These are phyloP conservation scores for Aotus griseimembra DNA, from an alignment of 2,797 vertebrate species.

Conservation along the genomic window DNA sequence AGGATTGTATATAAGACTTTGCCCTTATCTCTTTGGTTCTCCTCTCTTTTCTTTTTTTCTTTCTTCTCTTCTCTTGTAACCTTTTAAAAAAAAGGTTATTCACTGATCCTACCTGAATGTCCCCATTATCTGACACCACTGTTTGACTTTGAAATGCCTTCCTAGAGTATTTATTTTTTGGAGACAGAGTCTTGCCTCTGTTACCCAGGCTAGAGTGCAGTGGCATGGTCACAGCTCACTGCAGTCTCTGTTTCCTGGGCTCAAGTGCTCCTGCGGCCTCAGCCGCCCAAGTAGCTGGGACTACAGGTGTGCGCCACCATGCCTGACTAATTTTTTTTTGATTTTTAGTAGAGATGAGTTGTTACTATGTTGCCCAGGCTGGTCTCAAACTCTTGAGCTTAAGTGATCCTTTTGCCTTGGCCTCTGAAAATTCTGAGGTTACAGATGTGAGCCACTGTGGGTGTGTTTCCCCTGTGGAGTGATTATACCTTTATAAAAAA, in stretches of 20 bases:
- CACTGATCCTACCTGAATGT: not conserved
- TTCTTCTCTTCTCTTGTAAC: not conserved
- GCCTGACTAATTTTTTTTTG: not conserved
- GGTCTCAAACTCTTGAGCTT: not conserved
- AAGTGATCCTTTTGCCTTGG: not conserved
- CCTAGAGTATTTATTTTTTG: not conserved
- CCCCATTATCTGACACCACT: not conserved
- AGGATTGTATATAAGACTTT: not conserved
- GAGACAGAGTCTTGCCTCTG: not conserved
- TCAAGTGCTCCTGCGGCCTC: not conserved
- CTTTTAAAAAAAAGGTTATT: not conserved
- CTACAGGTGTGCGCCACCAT: not conserved
- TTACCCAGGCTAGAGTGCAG: not conserved
- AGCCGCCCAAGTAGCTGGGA: not conserved
- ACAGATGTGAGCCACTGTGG: not conserved
- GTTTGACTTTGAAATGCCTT: not conserved
- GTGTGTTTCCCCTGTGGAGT: not conserved
- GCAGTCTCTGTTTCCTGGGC: not conserved
- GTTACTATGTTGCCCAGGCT: not conserved
- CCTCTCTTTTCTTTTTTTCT: not conserved
- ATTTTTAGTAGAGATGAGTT: not conserved
- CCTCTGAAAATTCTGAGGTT: not conserved
- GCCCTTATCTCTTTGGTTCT: not conserved
- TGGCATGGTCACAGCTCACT: not conserved
- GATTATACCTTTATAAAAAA: not conserved